These are phyloP conservation scores for Urocynchramus pylzowi DNA, from an alignment of 2,113 vertebrate species.

Conservation along the genomic window DNA sequence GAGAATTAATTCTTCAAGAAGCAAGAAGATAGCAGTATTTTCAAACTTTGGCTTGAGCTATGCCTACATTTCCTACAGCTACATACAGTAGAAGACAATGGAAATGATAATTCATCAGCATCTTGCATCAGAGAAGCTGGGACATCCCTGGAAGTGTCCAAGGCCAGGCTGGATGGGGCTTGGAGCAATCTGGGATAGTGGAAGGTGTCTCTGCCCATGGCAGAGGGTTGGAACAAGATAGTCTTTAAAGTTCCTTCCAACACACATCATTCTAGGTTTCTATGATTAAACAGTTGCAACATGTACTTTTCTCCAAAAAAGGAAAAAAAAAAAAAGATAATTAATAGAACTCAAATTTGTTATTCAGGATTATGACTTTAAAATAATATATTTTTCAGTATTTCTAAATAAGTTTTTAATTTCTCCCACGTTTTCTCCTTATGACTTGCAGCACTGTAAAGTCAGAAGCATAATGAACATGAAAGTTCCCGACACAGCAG, in stretches of 20 bases:
- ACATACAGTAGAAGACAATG: not conserved
- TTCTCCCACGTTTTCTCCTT: not conserved
- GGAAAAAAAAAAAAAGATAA: accelerated
- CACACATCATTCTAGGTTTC: not conserved
- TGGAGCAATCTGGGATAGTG: not conserved
- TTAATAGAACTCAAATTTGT: not conserved
- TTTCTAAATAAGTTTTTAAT: slow-evolving; percentile 56
- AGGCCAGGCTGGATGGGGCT: not conserved
- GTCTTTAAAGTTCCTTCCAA: not conserved
- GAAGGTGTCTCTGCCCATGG: not conserved
- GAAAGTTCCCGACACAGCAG: slow-evolving; percentile 6
- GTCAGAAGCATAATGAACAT: slow-evolving; percentile 25
- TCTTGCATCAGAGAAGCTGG: not conserved
- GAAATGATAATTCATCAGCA: not conserved
- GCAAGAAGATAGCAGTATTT: not conserved
- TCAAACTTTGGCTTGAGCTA: not conserved
- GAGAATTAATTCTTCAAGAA: not conserved
- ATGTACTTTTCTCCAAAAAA: not conserved
- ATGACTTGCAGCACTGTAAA: not conserved
- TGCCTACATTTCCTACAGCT: not conserved
- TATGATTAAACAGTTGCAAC: not conserved
- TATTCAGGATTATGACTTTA: not conserved
- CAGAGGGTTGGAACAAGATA: not conserved
- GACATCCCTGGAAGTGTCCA: not conserved
- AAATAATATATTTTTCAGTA: not conserved